Percentiles rank a stretch among this genome's conserved stretches.
Evolutionary conservation across 2,888 invertebrate genomes (phyloP).

Genomic region (Drosophila ezoana): DNA sequence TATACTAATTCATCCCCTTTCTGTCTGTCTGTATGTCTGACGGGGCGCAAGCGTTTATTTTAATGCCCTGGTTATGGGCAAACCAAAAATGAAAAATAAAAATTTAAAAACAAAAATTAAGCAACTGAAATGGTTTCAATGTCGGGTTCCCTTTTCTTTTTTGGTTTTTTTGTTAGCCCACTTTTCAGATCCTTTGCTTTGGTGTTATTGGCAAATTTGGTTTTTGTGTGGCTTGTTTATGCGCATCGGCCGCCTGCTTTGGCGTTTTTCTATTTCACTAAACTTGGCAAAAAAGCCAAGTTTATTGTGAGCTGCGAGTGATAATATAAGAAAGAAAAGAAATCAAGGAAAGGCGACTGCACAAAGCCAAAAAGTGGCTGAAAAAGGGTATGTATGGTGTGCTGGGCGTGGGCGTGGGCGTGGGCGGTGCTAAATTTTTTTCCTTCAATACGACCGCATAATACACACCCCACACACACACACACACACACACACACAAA

Average conservation of each 20-base stretch:
- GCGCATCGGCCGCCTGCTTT: slow-evolving; percentile 51
- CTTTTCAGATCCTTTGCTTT: slow-evolving; percentile 39
- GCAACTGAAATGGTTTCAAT: slow-evolving; percentile 59
- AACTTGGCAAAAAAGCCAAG: slow-evolving; percentile 53
- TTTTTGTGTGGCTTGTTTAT: slow-evolving; percentile 69
- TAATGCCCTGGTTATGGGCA: slow-evolving; percentile 67
- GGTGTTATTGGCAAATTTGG: slow-evolving; percentile 67
- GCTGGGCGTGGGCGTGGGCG: background rate
- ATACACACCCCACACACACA: too few species aligned
- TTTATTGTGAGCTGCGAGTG: slow-evolving; percentile 51
- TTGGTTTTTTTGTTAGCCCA: slow-evolving; percentile 11
- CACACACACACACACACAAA: slow-evolving; percentile 9
- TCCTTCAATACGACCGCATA: background rate
- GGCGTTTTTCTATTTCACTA: slow-evolving; percentile 65
- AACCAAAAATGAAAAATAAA: slow-evolving; percentile 34
- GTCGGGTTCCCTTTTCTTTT: slow-evolving; percentile 14
- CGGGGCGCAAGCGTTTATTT: slow-evolving; percentile 54
- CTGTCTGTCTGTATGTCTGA: slow-evolving; percentile 24
- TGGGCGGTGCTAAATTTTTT: background rate
- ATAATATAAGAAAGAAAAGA: slow-evolving; percentile 32
- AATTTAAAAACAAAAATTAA: slow-evolving; percentile 46
- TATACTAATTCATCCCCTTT: slow-evolving; percentile 12
- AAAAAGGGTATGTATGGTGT: slow-evolving; percentile 8
- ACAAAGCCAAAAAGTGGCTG: slow-evolving; percentile 39
- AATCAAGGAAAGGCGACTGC: slow-evolving; percentile 45